Conservation (phyloP, 2,797 vertebrate species). For the Limosa lapponica region DNA sequence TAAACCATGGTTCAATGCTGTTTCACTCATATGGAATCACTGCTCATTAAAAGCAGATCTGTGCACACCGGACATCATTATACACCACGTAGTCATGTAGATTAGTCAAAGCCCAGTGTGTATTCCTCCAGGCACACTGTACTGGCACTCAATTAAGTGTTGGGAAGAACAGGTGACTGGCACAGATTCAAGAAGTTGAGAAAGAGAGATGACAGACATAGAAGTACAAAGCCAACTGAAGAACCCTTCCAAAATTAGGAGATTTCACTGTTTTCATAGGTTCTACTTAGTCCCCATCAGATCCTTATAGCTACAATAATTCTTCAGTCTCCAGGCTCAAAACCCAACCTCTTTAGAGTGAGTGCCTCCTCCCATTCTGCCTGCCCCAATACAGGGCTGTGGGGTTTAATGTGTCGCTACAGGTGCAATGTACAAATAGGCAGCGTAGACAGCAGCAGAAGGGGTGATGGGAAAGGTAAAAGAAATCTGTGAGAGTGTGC, state of each 20-base stretch:
- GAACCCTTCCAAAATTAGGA: not conserved
- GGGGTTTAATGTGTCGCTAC: not conserved
- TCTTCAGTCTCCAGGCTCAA: not conserved
- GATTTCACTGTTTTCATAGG: not conserved
- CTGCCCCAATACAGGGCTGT: not conserved
- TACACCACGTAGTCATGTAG: not conserved
- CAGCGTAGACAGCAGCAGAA: not conserved
- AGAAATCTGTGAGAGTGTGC: not conserved
- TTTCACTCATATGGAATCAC: not conserved
- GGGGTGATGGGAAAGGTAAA: not conserved
- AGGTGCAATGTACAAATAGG: not conserved
- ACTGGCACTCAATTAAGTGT: not conserved
- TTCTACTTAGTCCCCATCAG: not conserved
- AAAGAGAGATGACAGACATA: not conserved
- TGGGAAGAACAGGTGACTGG: not conserved
- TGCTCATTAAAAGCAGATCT: not conserved
- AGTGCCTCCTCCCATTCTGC: not conserved
- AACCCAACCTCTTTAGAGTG: not conserved
- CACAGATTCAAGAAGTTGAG: not conserved
- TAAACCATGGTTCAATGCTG: conserved; percentile 55
- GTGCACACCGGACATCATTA: not conserved
- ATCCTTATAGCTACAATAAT: not conserved
- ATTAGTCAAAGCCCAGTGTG: not conserved
- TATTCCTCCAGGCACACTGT: not conserved
- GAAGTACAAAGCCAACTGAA: not conserved